phyloP scores from a whole-genome alignment of 2,113 vertebrate genomes.

The Caloenas nicobarica region DNA sequence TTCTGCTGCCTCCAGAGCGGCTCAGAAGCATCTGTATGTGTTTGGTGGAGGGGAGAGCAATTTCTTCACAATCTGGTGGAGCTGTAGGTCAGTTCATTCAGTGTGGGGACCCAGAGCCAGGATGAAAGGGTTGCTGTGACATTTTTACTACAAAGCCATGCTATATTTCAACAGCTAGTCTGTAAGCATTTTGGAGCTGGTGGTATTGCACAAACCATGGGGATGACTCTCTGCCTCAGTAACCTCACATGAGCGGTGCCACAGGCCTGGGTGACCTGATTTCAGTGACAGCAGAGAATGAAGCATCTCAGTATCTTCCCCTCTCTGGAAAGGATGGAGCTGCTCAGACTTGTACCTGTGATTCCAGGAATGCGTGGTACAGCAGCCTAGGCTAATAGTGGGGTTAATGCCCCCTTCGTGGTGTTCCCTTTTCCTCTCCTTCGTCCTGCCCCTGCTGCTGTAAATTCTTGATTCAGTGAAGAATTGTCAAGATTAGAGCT shows the following conservation, averaged over 20 bases:
- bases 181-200: not conserved
- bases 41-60: not conserved
- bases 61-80: not conserved
- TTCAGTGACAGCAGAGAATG: not conserved
- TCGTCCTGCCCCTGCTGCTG: not conserved
- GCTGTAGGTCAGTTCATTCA: not conserved
- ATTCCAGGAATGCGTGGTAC: not conserved
- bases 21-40: not conserved
- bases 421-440: not conserved
- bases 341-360: constrained; percentile 12
- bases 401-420: not conserved
- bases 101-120: not conserved
- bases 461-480: not conserved
- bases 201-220: not conserved
- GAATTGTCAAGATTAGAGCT: constrained; percentile 7
- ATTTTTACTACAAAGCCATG: not conserved
- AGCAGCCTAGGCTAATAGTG: not conserved
- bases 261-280: not conserved
- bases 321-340: not conserved
- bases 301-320: fast-evolving
- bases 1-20: not conserved
- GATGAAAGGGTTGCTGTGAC: not conserved
- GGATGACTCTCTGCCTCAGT: not conserved
- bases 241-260: not conserved
- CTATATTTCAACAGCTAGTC: not conserved